Base-by-base conservation (phyloP, 2,113 vertebrate genomes). In the Trematocara macrostoma region DNA sequence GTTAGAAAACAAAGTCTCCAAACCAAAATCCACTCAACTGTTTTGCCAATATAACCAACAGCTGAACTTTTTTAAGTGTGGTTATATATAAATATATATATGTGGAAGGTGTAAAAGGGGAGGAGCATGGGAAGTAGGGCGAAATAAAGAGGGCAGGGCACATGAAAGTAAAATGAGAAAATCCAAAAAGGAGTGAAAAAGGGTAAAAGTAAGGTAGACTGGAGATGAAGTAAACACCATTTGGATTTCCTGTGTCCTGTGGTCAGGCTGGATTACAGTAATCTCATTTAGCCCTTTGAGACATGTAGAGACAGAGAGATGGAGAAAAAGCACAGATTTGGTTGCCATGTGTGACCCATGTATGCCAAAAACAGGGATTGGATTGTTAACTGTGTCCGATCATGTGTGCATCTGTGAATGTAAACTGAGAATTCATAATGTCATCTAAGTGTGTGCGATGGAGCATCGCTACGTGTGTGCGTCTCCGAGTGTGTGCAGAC, bases 181-280 rank as follows among this genome's bases (percentile, higher is more conserved):
- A 47, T 11, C 18, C 11, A 35, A 56, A 12, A 69, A 29, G 49
- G 23, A 11, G 34, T 12, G 31, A 26, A 34, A 38, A 38, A 29
- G 15, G 57, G 89, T 86, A 82, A 89, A 69, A 82, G 69, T 15
- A 79, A 71, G 10, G 59, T 20, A 69, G 57, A 45, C 14, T 29
- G 38, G 47, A 23, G 81, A 87, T 88, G 55, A 78, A 82, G 61
- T 81, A 79, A 89, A 91, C 83, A 78, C 83, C 67, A 86, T 86
- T 84, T 86, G 84, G 81, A 88, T 91, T 88, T 92, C 61, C 84
- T 86, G 40, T 23, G 82, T 80, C 51, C 53, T 81, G 55, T 20
- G 85, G 88, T 84, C 89, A 81, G 81, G 80, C 20, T 74, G 92
- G 93, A 95, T 95, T 94, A 92, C 45, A 79, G 55, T 93, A 92